Evolutionary conservation across 2,113 vertebrate species (phyloP).

Genomic region (Phaetusa simplex): DNA sequence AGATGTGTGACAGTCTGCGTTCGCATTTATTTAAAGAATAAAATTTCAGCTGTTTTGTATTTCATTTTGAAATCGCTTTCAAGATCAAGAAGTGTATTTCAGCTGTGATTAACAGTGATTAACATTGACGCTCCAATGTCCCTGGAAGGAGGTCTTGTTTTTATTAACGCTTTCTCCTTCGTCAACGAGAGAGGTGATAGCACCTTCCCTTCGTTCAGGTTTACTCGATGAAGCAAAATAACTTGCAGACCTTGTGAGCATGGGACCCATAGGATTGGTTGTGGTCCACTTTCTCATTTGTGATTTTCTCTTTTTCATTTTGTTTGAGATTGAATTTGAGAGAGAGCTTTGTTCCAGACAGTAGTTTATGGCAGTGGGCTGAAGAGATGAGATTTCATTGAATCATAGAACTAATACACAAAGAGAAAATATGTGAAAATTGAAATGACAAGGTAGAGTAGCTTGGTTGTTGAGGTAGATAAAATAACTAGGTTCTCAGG

Average conservation of each 20-base stretch:
- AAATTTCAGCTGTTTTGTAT: not conserved
- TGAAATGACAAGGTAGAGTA: conserved; percentile 74
- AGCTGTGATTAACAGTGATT: not conserved
- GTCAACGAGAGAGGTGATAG: not conserved
- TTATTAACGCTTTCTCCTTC: conserved; percentile 15
- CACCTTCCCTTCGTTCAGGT: not conserved
- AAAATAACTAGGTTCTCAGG: conserved; percentile 64
- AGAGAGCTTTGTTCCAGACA: conserved; percentile 69
- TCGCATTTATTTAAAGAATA: not conserved
- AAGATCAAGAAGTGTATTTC: not conserved
- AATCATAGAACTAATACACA: conserved; percentile 67
- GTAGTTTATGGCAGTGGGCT: conserved; percentile 67
- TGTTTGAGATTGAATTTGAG: conserved; percentile 77
- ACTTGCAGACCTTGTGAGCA: conserved; percentile 31
- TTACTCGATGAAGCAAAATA: conserved; percentile 62
- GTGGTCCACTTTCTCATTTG: conserved; percentile 66
- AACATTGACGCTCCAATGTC: not conserved
- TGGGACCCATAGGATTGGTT: conserved; percentile 42
- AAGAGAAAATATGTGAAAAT: conserved; percentile 74
- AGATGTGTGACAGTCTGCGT: not conserved
- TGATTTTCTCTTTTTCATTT: conserved; percentile 73
- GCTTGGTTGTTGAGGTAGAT: conserved; percentile 67
- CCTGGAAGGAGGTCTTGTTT: not conserved
- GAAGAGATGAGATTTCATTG: conserved; percentile 73
- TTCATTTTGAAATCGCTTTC: not conserved